Evolutionary conservation across 1,140 invertebrate species (phyloP), one percentile per base, ranked within the genome.

Genomic region (Aphis gossypii): DNA sequence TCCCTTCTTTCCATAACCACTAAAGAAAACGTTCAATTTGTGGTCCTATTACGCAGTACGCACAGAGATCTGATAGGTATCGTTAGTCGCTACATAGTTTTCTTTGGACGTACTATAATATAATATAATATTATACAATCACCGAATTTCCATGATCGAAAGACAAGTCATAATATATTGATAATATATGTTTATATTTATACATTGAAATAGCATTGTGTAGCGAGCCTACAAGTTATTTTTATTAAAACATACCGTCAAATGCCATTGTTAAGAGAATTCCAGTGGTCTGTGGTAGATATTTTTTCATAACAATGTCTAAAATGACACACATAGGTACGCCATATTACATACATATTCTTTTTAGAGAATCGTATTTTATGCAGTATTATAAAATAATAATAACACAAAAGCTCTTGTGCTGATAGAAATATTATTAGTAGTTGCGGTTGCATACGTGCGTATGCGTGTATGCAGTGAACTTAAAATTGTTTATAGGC

Each of bases 11-110:
- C 25, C 60, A 14, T 30, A 1, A 68, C 20, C 76, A n/a, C 35
- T 35, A 51, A 48, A 48, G 46, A 87, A 87, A 48, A 87, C 44
- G 86, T 86, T 86, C 46, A 87, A 87, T 87, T 46, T 51, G 25
- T 48, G 46, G 30, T 87, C 46, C 23, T 87, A 20, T n/a, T 68
- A n/a, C 60, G 60, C 30, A 76, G 60, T 87, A 48, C 86, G 30
- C 86, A 87, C 46, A 21, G 18, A 87, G 51, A 87, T 87, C 30
- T 51, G 41, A 87, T 87, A n/a, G 30, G 30, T 76, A n/a, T 60
- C 56, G 56, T 68, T 68, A n/a, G 30, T n/a, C 14, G 60, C n/a
- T 76, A 76, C 60, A 30, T n/a, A 76, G 30, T 76, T 76, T 76
- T 35, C n/a, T 35, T 76, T 35, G 30, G 30, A 76, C 30, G 1